phyloP scores from a whole-genome alignment of 2,113 vertebrate genomes.

The Percina caprodes region DNA sequence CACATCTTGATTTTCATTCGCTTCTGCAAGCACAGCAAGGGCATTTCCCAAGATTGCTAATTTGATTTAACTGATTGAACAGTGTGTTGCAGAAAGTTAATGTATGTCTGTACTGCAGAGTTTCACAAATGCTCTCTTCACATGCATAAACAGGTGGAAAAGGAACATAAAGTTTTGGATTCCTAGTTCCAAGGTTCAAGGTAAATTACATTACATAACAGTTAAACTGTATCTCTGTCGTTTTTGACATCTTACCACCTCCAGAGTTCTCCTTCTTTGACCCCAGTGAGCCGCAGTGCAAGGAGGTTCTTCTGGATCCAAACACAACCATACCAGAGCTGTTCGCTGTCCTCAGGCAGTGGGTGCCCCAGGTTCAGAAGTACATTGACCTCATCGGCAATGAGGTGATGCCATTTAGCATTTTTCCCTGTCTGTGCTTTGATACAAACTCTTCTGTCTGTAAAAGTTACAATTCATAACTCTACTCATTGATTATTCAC shows the following conservation, averaged over 20 bases:
- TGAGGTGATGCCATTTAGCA: conserved; percentile 85
- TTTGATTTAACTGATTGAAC: conserved; percentile 46
- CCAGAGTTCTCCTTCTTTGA: conserved; percentile 99
- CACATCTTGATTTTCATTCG: conserved; percentile 47
- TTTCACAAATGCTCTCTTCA: conserved; percentile 8
- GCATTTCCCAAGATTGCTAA: conserved; percentile 54
- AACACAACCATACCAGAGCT: conserved; percentile 94
- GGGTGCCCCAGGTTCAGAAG: conserved; percentile 98
- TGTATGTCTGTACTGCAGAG: conserved; percentile 6
- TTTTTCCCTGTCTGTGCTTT: background rate
- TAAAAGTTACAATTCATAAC: background rate
- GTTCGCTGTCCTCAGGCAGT: conserved; percentile 97
- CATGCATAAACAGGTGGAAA: background rate
- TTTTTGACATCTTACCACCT: conserved; percentile 26
- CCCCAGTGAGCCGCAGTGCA: conserved; percentile 93
- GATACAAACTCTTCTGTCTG: background rate
- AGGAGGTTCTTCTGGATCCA: conserved; percentile 91
- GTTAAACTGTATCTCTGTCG: background rate
- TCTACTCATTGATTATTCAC: background rate
- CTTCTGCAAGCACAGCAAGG: conserved; percentile 31
- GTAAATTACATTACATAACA: background rate
- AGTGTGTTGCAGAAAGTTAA: conserved; percentile 26
- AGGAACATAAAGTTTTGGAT: background rate
- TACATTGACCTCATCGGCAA: conserved; percentile 93
- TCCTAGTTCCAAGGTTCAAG: background rate